Conservation (phyloP, 2,113 vertebrate genomes). For the Eurystomus gularis region DNA sequence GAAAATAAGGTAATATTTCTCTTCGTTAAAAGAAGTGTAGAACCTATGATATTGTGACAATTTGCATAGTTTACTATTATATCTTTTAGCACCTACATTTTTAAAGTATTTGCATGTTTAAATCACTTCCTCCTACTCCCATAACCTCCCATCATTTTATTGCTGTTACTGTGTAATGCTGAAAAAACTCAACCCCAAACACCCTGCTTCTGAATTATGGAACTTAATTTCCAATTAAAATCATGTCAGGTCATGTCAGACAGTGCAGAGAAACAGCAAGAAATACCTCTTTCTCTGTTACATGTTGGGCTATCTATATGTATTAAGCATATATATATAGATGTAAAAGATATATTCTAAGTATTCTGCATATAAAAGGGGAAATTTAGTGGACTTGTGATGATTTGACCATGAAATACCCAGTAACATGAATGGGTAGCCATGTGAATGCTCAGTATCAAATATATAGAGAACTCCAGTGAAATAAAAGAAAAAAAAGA, state of each 20-base stretch:
- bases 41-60: not conserved
- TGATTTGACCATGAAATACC: not conserved
- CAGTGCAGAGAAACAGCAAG: not conserved
- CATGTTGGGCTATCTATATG: not conserved
- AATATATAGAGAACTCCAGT: not conserved
- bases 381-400: not conserved
- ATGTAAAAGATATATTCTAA: not conserved
- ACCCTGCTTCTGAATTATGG: not conserved
- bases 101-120: not conserved
- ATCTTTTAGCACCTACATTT: not conserved
- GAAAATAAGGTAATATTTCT: not conserved
- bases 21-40: not conserved
- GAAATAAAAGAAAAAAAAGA: not conserved
- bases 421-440: not conserved
- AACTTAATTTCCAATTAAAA: not conserved
- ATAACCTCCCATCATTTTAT: not conserved
- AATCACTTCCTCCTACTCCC: slow-evolving; percentile 11
- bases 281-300: not conserved
- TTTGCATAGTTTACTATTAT: not conserved
- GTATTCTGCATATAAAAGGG: not conserved
- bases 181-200: not conserved
- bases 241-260: slow-evolving; percentile 34
- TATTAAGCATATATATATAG: not conserved
- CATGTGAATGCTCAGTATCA: not conserved
- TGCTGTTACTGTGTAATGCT: not conserved